A percentile compares a stretch with the other conserved stretches of the same genome.
Conservation (phyloP, 1,140 invertebrate species). For the Atta colombica region DNA sequence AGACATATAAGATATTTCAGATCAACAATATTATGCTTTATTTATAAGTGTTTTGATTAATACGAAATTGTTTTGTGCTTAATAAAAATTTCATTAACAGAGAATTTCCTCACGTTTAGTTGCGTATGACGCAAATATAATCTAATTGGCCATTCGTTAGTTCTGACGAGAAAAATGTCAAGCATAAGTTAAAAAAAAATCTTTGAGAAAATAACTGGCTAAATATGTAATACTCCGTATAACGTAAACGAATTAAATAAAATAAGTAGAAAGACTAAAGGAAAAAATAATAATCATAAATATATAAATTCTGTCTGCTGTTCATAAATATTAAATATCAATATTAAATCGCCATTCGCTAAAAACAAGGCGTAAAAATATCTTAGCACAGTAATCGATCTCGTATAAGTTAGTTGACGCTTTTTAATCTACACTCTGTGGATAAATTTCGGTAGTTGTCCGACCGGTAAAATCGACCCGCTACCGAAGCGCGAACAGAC, state of each 20-base stretch:
- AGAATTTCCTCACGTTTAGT: not conserved
- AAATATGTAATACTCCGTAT: not conserved
- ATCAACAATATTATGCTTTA: not conserved
- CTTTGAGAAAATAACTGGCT: not conserved
- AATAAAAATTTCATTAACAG: slow-evolving; percentile 9
- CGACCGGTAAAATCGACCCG: not conserved
- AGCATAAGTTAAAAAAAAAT: slow-evolving; percentile 6
- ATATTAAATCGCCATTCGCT: not conserved
- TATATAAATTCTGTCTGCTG: not conserved
- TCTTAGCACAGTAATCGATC: not conserved
- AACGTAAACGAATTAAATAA: not conserved
- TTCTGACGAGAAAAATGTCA: not conserved
- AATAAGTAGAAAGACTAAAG: not conserved
- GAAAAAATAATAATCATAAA: not conserved
- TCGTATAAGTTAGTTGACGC: not conserved
- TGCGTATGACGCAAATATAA: not conserved
- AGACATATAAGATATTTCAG: not conserved
- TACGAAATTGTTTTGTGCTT: not conserved
- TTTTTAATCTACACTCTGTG: slow-evolving; percentile 24
- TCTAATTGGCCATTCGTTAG: not conserved
- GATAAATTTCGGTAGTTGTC: slow-evolving; percentile 14
- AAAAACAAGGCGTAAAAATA: slow-evolving; percentile 16
- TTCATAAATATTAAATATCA: not conserved
- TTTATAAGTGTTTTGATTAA: not conserved
- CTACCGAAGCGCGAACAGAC: not conserved